Evolutionary conservation across 2,888 invertebrate genomes (phyloP).

Genomic region (Hartigia nigra): DNA sequence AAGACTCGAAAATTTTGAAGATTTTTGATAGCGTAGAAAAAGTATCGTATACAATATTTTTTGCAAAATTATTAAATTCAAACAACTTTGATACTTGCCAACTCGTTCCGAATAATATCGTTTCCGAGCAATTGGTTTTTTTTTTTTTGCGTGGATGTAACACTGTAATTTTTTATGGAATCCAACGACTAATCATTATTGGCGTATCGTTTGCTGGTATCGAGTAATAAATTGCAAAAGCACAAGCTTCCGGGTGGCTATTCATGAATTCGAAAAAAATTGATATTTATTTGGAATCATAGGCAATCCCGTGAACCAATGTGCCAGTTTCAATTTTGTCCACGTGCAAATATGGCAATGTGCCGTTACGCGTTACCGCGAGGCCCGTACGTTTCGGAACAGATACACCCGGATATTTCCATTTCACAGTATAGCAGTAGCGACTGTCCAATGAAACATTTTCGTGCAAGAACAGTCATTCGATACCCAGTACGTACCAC

Average conservation of each 20-base stretch:
- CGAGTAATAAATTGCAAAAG: background rate
- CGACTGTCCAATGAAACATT: constrained; percentile 29
- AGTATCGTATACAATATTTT: too few relatives aligned
- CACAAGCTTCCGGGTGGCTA: background rate
- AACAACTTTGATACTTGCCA: too few relatives aligned
- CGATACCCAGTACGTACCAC: constrained; percentile 35
- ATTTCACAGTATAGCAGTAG: background rate
- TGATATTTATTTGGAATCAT: background rate
- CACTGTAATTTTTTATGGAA: too few relatives aligned
- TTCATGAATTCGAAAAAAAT: background rate
- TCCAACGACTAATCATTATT: background rate
- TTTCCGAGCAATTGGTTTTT: too few relatives aligned
- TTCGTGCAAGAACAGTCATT: constrained; percentile 35
- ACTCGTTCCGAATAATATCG: too few relatives aligned
- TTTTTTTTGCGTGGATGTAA: too few relatives aligned
- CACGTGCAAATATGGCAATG: background rate
- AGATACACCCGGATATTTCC: background rate
- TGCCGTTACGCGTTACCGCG: background rate
- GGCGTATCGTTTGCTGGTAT: background rate
- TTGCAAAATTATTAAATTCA: too few relatives aligned
- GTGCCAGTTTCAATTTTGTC: background rate
- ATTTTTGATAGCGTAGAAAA: too few relatives aligned
- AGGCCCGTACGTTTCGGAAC: background rate
- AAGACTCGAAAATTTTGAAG: background rate
- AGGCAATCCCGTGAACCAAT: background rate